Evolutionary conservation across 2,888 invertebrate species (phyloP).

Genomic region (Homarus gammarus): DNA sequence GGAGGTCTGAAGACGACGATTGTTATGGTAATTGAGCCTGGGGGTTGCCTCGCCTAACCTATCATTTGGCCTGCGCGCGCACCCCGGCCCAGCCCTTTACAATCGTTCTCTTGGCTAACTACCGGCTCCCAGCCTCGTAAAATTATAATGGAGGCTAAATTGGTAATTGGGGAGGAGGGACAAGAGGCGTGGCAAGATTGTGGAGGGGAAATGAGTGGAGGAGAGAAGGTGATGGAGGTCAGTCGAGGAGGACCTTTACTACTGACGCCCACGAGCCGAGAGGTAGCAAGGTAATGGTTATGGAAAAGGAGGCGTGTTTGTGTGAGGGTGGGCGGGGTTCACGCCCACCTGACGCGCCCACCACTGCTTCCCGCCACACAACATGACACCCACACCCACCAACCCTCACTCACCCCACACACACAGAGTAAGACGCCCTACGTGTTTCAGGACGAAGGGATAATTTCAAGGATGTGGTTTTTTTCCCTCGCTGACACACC

Average conservation of each 20-base stretch:
- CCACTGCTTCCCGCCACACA: neutral
- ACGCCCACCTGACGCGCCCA: constrained; percentile 4
- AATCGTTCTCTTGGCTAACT: constrained; percentile 27
- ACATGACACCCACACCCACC: neutral
- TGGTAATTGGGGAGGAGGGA: constrained; percentile 37
- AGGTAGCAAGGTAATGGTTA: neutral
- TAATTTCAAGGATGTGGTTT: no score
- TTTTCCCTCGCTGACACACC: no score
- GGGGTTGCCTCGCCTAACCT: constrained; percentile 18
- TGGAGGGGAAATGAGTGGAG: neutral
- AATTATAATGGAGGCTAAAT: constrained; percentile 43
- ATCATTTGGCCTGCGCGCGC: constrained; percentile 34
- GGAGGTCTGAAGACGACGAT: neutral
- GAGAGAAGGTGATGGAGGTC: neutral
- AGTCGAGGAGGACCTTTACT: neutral
- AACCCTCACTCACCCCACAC: no score
- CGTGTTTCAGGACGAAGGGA: no score
- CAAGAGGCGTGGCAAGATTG: neutral
- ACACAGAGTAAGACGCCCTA: no score
- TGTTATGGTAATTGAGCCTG: constrained; percentile 30
- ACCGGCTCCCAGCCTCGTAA: constrained; percentile 26
- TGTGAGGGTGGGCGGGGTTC: neutral
- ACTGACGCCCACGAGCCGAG: neutral
- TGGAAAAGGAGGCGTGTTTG: constrained; percentile 7
- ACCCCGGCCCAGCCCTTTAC: constrained; percentile 14